Conservation (phyloP, 2,888 invertebrate species). For the Chrysodeixis includens region DNA sequence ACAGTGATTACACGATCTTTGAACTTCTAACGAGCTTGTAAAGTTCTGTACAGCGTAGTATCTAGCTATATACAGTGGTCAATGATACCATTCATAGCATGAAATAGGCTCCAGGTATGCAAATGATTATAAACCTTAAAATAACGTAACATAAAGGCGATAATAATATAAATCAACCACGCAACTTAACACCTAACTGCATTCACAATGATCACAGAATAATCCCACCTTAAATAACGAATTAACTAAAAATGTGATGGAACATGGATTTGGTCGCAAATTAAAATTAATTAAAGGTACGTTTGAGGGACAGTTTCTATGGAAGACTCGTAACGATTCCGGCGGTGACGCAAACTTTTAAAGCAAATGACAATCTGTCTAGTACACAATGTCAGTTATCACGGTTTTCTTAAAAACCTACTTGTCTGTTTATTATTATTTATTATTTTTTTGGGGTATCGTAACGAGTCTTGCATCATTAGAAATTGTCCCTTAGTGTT, state of each 20-base stretch:
- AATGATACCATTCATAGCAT: background rate
- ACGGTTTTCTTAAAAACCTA: background rate
- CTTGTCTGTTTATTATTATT: background rate
- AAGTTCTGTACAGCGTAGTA: background rate
- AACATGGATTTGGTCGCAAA: slow-evolving; percentile 50
- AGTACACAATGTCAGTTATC: background rate
- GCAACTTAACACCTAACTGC: slow-evolving; percentile 47
- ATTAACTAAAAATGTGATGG: slow-evolving; percentile 37
- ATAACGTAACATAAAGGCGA: slow-evolving; percentile 9
- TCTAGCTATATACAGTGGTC: background rate
- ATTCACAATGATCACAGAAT: slow-evolving; percentile 60
- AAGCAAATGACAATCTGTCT: background rate
- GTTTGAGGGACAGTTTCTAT: background rate
- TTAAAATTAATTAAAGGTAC: slow-evolving; percentile 34
- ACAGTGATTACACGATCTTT: background rate
- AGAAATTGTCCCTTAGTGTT: background rate
- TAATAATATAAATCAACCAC: slow-evolving; percentile 11
- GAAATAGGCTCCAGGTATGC: slow-evolving; percentile 28
- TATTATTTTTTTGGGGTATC: background rate
- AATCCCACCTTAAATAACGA: slow-evolving; percentile 35
- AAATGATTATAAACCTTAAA: slow-evolving; percentile 19
- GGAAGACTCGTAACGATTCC: background rate
- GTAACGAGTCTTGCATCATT: background rate
- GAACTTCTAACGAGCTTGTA: background rate
- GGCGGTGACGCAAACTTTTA: background rate